Evolutionary conservation across 2,797 vertebrate genomes (phyloP).

Genomic region (Mus spretus): DNA sequence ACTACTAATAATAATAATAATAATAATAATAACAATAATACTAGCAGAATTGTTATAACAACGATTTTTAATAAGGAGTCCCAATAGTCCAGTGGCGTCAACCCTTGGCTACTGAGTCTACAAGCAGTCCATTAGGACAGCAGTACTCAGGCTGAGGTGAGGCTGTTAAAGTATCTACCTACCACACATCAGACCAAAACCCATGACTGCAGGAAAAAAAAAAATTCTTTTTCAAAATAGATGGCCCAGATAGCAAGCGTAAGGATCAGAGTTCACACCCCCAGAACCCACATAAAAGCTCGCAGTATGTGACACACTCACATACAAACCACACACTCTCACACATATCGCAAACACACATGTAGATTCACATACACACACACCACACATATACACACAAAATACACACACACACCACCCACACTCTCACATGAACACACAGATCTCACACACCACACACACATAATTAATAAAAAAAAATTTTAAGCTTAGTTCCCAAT

Average conservation of each 20-base stretch:
- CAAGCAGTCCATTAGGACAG: neutral
- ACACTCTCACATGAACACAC: too few relatives aligned
- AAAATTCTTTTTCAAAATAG: neutral
- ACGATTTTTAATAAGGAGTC: neutral
- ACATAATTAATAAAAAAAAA: too few relatives aligned
- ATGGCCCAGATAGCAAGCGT: neutral
- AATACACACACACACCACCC: too few relatives aligned
- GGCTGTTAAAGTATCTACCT: neutral
- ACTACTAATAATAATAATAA: too few relatives aligned
- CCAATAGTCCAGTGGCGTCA: neutral
- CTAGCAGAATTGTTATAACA: neutral
- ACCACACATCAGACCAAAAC: neutral
- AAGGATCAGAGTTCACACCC: neutral
- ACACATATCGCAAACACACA: neutral
- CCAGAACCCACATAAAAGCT: too few relatives aligned
- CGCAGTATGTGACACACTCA: neutral
- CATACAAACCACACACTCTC: neutral
- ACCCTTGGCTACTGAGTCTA: neutral
- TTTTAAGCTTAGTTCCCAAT: too few relatives aligned
- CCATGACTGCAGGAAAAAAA: neutral
- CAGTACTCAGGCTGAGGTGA: neutral
- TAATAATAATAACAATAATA: too few relatives aligned
- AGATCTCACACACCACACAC: too few relatives aligned
- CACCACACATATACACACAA: too few relatives aligned
- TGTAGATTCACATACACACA: too few relatives aligned